These are phyloP conservation scores for Tholera decimalis DNA, from an alignment of 2,888 invertebrate genomes.

Conservation along the genomic window DNA sequence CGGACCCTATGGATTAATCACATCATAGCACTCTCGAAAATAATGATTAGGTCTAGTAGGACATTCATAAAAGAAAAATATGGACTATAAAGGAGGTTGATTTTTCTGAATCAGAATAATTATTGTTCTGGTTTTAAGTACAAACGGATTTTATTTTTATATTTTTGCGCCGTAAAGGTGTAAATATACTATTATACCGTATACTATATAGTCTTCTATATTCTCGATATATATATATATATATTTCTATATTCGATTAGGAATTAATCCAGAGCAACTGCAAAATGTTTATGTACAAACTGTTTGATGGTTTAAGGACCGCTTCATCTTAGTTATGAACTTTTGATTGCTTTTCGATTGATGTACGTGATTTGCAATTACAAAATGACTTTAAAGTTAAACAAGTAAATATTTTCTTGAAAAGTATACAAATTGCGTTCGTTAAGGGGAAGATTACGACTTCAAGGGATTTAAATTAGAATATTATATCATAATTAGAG, in stretches of 20 bases:
- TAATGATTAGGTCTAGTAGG: not conserved
- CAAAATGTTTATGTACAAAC: slow-evolving; percentile 31
- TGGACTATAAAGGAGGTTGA: not conserved
- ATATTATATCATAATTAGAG: too few species aligned
- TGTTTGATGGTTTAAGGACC: slow-evolving; percentile 26
- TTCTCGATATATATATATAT: too few species aligned
- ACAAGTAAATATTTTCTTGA: slow-evolving; percentile 1
- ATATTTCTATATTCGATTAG: too few species aligned
- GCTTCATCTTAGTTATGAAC: slow-evolving; percentile 46
- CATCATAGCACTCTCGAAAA: not conserved
- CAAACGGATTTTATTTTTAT: too few species aligned
- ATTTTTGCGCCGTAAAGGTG: too few species aligned
- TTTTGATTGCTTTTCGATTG: slow-evolving; percentile 43
- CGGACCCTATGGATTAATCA: slow-evolving; percentile 5
- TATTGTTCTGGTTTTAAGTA: not conserved
- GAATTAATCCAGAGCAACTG: not conserved
- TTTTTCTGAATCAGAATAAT: not conserved
- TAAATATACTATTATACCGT: too few species aligned
- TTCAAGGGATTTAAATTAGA: too few species aligned
- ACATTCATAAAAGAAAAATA: slow-evolving; percentile 8
- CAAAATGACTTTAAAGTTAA: slow-evolving; percentile 16
- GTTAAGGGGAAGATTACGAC: too few species aligned
- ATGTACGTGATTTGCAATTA: slow-evolving; percentile 42
- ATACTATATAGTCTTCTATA: too few species aligned
- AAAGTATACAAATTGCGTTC: not conserved